phyloP scores from a whole-genome alignment of 37 sponge, comb jelly and placozoan genomes.

The Oopsacas minuta region DNA sequence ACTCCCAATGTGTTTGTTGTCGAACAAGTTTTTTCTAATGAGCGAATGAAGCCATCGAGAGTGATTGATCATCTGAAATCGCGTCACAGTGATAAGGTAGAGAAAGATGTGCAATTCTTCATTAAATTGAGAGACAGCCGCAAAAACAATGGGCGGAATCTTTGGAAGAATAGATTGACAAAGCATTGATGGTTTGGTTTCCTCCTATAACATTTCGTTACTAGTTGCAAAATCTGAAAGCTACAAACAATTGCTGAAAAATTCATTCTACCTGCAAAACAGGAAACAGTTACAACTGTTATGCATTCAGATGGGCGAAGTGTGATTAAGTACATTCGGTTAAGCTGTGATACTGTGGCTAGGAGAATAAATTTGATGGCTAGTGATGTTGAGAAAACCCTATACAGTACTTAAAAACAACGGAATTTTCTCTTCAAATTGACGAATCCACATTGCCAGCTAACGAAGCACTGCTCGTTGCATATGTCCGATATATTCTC shows the following conservation, averaged over 20 bases:
- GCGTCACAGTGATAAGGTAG: constrained; percentile 10
- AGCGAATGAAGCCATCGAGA: constrained; percentile 10
- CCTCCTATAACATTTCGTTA: constrained; percentile 17
- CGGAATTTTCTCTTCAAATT: constrained; percentile 6
- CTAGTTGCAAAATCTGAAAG: constrained; percentile 14
- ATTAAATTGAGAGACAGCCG: constrained; percentile 16
- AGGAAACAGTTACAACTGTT: constrained; percentile 17
- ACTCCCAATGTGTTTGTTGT: constrained; percentile 8
- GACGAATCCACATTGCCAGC: background rate
- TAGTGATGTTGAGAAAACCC: constrained; percentile 16
- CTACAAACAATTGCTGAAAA: constrained; percentile 2
- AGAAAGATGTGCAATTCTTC: constrained; percentile 16
- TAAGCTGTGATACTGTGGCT: constrained; percentile 16
- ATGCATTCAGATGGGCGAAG: constrained; percentile 19
- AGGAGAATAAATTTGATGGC: constrained; percentile 17
- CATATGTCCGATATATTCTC: constrained; percentile 2
- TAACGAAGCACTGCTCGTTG: constrained; percentile 13
- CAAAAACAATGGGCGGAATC: background rate
- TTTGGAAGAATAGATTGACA: background rate
- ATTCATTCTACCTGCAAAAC: constrained; percentile 5
- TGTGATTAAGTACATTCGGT: constrained; percentile 1
- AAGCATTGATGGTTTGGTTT: background rate
- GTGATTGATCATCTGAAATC: constrained; percentile 14
- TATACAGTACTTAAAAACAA: constrained; percentile 10
- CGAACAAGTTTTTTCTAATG: constrained; percentile 18